phyloP scores from a whole-genome alignment of 2,888 invertebrate species.

The Eledona agricola region DNA sequence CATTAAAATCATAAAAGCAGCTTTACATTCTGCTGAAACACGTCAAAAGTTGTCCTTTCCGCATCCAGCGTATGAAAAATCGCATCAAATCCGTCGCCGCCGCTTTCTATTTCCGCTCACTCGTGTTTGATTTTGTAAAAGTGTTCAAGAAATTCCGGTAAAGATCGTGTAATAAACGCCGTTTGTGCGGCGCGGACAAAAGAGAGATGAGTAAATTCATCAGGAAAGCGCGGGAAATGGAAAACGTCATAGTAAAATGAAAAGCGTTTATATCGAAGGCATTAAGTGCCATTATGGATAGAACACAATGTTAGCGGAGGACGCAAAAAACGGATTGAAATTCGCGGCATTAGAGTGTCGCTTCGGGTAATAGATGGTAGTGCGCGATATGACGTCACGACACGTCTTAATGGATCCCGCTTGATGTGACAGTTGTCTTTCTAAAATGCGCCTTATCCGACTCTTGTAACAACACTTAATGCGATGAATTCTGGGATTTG shows the following conservation, averaged over 20 bases:
- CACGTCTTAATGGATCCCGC: constrained; percentile 44
- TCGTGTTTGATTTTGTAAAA: too few species aligned
- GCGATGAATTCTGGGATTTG: constrained; percentile 43
- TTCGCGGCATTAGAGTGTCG: constrained; percentile 55
- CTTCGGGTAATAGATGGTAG: constrained; percentile 55
- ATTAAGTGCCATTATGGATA: constrained; percentile 52
- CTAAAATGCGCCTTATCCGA: constrained; percentile 44
- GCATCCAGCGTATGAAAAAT: too few species aligned
- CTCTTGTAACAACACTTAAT: constrained; percentile 42
- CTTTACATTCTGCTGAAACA: too few species aligned
- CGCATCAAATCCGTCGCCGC: too few species aligned
- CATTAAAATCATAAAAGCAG: too few species aligned
- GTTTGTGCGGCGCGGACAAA: too few species aligned
- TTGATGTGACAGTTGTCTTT: constrained; percentile 45
- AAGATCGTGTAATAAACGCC: too few species aligned
- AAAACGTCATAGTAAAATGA: constrained; percentile 55
- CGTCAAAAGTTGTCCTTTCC: too few species aligned
- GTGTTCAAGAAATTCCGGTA: too few species aligned
- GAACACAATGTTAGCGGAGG: constrained; percentile 46
- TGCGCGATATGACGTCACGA: constrained; percentile 47
- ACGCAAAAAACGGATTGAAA: constrained; percentile 53
- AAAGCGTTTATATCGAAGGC: constrained; percentile 53
- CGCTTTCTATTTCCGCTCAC: too few species aligned
- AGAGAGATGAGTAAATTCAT: constrained; percentile 45
- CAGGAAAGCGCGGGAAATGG: constrained; percentile 48